Base-by-base conservation (phyloP, 2,113 vertebrate species). In the Rhea pennata region DNA sequence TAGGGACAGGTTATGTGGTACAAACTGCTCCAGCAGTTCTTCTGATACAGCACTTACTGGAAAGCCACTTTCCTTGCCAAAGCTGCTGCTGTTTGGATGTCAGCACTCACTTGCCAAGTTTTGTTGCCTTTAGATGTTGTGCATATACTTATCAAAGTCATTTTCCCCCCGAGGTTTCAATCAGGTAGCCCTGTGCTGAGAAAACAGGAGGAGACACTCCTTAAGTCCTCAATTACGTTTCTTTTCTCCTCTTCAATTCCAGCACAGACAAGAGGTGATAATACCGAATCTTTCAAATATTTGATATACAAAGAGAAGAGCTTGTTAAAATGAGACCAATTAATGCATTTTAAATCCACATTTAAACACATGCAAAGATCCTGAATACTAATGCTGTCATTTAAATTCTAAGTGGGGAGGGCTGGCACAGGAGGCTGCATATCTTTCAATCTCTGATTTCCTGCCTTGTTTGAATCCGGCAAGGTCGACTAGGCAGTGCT, bases 261-360 rank as follows among this genome's bases (percentile, higher is more conserved):
- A 85, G 88, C 86, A 8, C 83, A 93, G 85, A 95, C 90, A 88
- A 97, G 95, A 97, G 96, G 96, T 96, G 96, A 95, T 92, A 90
- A 94, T 91, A 94, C 94, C 3, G 24, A 94, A 88, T 96, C 95
- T 95, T 97, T 94, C 96, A 97, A 97, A 97, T 97, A 97, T 97
- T 97, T 97, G 94, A 95, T 95, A 95, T 97, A 97, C 94, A 91
- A 97, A 96, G 93, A 93, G 96, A 97, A 90, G 91, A 91, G 93
- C 95, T 97, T 96, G 92, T 97, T 93, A 96, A 96, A 95, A 96
- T 8, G 95, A 96, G 94, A 93, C 96, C 96, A 96, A 97, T 97
- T 97, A 97, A 97, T 97, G 96, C 95, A 94, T 96, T 97, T 97
- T 97, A 96, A 97, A 97, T 97, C 96, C 96, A 92, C 90, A 92